Conservation (phyloP, 2,113 vertebrate species). For the Megaleporinus macrocephalus region DNA sequence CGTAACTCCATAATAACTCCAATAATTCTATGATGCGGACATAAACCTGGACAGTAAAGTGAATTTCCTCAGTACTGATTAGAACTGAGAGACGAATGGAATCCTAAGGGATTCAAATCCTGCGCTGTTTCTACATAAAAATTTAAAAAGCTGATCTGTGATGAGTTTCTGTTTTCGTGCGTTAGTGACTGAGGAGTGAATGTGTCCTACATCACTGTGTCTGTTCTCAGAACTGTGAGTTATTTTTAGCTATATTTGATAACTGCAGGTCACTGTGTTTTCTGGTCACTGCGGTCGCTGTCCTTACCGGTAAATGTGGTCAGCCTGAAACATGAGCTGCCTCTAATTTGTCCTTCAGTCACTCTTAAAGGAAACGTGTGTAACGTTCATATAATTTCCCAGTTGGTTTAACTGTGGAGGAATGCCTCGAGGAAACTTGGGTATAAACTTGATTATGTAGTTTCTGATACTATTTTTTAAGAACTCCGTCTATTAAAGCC, state of each 20-base stretch:
- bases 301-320: constrained; percentile 18
- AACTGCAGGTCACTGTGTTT: background rate
- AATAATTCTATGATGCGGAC: too few relatives aligned
- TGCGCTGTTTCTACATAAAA: too few relatives aligned
- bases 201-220: background rate
- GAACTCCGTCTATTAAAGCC: too few relatives aligned
- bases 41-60: too few relatives aligned
- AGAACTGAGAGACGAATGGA: too few relatives aligned
- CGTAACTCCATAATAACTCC: too few relatives aligned
- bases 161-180: too few relatives aligned
- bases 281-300: constrained; percentile 25
- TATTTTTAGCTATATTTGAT: constrained; percentile 21
- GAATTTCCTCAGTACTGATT: too few relatives aligned
- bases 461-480: too few relatives aligned
- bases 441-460: too few relatives aligned
- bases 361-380: background rate
- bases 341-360: background rate
- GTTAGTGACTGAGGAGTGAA: background rate
- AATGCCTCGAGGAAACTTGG: background rate
- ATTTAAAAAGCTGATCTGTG: too few relatives aligned
- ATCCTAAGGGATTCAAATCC: too few relatives aligned
- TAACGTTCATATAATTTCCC: background rate
- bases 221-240: background rate
- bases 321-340: constrained; percentile 27
- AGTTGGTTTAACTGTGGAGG: background rate